Percentiles rank a stretch among this genome's conserved stretches.
Evolutionary conservation across 2,888 invertebrate species (phyloP).

Genomic region (Trachelus troglodyta): DNA sequence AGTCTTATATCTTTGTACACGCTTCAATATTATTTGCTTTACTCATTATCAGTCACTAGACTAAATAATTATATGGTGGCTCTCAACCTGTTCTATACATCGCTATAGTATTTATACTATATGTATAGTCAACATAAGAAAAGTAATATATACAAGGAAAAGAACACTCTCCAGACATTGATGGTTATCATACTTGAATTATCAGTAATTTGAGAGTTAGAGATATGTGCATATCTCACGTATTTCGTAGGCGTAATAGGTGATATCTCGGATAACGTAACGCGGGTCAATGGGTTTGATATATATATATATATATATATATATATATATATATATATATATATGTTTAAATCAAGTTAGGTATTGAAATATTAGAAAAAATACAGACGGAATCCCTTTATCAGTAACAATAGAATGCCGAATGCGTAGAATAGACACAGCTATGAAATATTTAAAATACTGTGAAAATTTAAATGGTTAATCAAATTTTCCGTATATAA

Average conservation of each 20-base stretch:
- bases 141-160: background rate
- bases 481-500: background rate
- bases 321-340: background rate
- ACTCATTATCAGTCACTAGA: constrained; percentile 5
- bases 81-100: background rate
- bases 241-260: background rate
- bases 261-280: background rate
- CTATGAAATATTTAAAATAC: background rate
- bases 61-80: constrained; percentile 15
- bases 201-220: background rate
- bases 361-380: background rate
- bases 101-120: background rate
- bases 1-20: background rate
- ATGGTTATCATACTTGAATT: background rate
- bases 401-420: background rate
- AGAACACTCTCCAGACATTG: background rate
- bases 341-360: background rate
- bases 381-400: background rate
- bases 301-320: no score
- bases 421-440: background rate
- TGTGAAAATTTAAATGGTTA: background rate
- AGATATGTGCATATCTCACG: background rate
- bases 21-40: background rate
- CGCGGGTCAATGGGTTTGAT: background rate
- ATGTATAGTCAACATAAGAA: background rate